phyloP scores from a whole-genome alignment of 2,797 vertebrate species.

The Phataginus tetradactyla region DNA sequence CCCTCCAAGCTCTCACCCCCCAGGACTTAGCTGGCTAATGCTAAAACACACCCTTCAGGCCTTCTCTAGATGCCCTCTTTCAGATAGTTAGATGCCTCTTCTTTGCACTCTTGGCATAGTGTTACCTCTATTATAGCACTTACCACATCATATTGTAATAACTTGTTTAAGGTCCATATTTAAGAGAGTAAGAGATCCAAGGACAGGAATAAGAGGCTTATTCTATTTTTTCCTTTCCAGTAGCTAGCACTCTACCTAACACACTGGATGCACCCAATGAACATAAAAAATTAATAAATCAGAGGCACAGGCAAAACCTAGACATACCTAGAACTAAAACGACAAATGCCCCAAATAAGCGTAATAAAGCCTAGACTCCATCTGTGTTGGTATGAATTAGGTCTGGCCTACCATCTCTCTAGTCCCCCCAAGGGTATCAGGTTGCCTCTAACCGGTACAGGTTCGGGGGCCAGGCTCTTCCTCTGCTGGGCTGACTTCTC shows the following conservation, averaged over 20 bases:
- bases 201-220: neutral
- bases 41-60: neutral
- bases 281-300: neutral
- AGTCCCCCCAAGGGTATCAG: neutral
- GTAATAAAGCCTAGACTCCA: neutral
- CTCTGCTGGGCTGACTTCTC: slow-evolving; percentile 97
- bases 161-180: neutral
- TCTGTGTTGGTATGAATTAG: neutral
- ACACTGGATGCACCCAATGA: neutral
- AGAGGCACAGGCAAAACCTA: neutral
- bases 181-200: neutral
- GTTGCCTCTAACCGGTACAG: slow-evolving; percentile 89
- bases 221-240: neutral
- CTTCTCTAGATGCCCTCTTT: neutral
- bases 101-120: neutral
- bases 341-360: neutral
- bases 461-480: slow-evolving; percentile 94
- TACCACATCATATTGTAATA: neutral
- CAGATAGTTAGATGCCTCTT: neutral
- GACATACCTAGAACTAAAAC: neutral
- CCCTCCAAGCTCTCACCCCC: neutral
- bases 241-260: neutral
- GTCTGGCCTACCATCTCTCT: neutral
- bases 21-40: neutral
- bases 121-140: neutral